A percentile compares a stretch with the other conserved stretches of the same genome.
Conservation (phyloP, 30 jellyfish, hydroid and myxozoan species). For the Catostylus mosaicus region DNA sequence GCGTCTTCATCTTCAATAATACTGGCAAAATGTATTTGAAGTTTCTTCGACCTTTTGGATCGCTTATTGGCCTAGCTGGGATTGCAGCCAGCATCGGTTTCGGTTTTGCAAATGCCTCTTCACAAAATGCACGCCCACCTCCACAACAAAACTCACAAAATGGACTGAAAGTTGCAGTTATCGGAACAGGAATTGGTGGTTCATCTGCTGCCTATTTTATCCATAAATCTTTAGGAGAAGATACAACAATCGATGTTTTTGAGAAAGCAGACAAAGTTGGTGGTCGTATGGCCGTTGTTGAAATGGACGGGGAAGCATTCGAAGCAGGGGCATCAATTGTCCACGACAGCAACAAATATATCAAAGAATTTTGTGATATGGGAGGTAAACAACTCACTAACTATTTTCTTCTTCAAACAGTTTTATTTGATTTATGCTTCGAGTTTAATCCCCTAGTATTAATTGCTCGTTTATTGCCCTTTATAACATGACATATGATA, state of each 20-base stretch:
- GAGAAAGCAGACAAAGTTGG: constrained; percentile 77
- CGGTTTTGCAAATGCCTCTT: background rate
- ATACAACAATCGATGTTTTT: constrained; percentile 77
- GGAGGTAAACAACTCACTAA: background rate
- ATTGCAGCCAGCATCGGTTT: constrained; percentile 17
- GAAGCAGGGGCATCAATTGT: constrained; percentile 90
- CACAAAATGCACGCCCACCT: constrained; percentile 7
- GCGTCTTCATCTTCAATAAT: background rate
- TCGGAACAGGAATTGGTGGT: constrained; percentile 96
- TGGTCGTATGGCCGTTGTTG: constrained; percentile 83
- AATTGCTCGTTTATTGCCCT: background rate
- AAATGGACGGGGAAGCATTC: constrained; percentile 38
- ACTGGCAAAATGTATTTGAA: background rate
- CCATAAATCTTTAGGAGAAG: constrained; percentile 54
- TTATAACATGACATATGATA: background rate
- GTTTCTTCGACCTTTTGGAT: background rate
- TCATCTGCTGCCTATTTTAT: constrained; percentile 73
- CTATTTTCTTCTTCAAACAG: background rate
- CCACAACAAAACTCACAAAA: background rate
- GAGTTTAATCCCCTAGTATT: background rate
- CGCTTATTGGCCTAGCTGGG: constrained; percentile 39
- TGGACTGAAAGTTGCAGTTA: constrained; percentile 67
- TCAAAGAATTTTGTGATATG: constrained; percentile 51
- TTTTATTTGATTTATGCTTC: background rate
- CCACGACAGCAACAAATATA: constrained; percentile 77